Evolutionary conservation across 2,113 vertebrate species (phyloP).

Genomic region (Gadus chalcogrammus): DNA sequence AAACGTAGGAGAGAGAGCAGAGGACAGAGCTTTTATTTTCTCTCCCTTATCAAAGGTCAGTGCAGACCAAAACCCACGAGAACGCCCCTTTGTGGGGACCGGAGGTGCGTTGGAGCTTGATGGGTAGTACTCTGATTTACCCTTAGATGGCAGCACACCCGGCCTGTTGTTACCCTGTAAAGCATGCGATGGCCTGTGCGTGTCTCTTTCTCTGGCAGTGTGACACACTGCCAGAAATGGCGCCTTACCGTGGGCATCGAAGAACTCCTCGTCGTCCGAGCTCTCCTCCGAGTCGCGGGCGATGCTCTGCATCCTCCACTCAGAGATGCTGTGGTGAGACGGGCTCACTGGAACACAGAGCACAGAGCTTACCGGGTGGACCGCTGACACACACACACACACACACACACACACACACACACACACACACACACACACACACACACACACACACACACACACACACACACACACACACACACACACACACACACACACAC

Average conservation of each 20-base stretch:
- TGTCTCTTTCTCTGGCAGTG: not conserved
- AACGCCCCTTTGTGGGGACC: too few species aligned
- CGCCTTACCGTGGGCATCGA: conserved; percentile 89
- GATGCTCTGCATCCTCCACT: conserved; percentile 98
- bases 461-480: too few species aligned
- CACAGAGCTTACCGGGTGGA: conserved; percentile 39
- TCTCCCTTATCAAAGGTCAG: too few species aligned
- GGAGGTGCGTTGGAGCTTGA: too few species aligned
- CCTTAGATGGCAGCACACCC: too few species aligned
- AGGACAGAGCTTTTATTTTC: too few species aligned
- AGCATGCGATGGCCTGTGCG: not conserved
- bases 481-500: too few species aligned
- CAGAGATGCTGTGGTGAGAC: conserved; percentile 88
- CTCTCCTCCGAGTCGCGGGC: conserved; percentile 93
- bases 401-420: conserved; percentile 4
- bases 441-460: too few species aligned
- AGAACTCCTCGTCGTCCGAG: conserved; percentile 95
- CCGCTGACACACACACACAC: conserved; percentile 10
- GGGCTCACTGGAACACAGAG: conserved; percentile 80
- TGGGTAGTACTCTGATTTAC: too few species aligned
- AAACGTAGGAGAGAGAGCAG: too few species aligned
- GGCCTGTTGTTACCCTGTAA: not conserved
- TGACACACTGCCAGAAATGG: not conserved
- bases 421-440: conserved; percentile 6
- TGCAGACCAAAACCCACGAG: too few species aligned